Evolutionary conservation across 2,888 invertebrate genomes (phyloP).

Genomic region (Xestia c-nigrum): DNA sequence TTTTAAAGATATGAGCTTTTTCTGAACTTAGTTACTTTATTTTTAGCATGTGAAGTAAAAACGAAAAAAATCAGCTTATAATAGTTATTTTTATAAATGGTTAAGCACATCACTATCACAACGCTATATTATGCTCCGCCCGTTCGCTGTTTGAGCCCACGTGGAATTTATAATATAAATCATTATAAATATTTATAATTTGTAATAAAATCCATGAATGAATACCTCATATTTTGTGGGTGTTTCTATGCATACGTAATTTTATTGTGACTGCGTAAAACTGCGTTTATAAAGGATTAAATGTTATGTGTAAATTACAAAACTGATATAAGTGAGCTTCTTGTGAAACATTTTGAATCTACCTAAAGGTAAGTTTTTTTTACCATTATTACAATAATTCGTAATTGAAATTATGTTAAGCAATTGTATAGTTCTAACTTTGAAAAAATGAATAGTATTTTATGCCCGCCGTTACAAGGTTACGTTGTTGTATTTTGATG

Average conservation of each 20-base stretch:
- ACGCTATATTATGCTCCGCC: constrained; percentile 52
- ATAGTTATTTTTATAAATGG: background rate
- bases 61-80: background rate
- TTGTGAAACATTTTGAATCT: background rate
- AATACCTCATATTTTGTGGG: constrained; percentile 59
- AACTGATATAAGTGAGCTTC: background rate
- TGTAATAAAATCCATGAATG: constrained; percentile 48
- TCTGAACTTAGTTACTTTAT: background rate
- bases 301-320: background rate
- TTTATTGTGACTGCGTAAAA: constrained; percentile 19
- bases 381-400: too few species aligned
- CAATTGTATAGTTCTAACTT: too few species aligned
- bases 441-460: too few species aligned
- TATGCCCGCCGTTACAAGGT: too few species aligned
- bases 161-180: constrained; percentile 60
- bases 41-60: background rate
- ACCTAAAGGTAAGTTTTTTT: too few species aligned
- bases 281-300: constrained; percentile 10
- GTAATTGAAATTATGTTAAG: too few species aligned
- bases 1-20: background rate
- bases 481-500: too few species aligned
- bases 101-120: constrained; percentile 41
- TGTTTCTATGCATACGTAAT: constrained; percentile 62
- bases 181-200: constrained; percentile 65
- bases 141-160: constrained; percentile 64